Percentiles rank a stretch among this genome's conserved stretches.
These are phyloP conservation scores for Lamprologus lemairii DNA, from an alignment of 2,113 vertebrate species.

Conservation along the genomic window DNA sequence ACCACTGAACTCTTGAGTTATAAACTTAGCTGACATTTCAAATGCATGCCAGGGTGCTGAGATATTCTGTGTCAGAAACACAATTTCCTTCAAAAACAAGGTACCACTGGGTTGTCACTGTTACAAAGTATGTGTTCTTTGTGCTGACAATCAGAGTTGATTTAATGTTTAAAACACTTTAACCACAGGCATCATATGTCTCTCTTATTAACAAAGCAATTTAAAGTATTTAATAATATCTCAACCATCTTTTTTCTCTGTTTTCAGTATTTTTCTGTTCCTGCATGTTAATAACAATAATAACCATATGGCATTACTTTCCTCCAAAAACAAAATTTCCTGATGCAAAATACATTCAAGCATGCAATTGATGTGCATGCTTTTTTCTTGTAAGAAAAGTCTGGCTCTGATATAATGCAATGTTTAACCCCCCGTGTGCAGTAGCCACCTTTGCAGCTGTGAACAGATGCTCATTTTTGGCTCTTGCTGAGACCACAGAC, in stretches of 20 bases:
- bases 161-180: background rate
- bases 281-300: background rate
- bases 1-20: background rate
- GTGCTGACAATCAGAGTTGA: background rate
- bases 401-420: background rate
- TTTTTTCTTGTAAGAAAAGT: background rate
- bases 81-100: background rate
- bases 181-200: background rate
- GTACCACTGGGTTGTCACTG: background rate
- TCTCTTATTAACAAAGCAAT: background rate
- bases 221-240: background rate
- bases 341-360: background rate
- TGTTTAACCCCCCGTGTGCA: constrained; percentile 20
- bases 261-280: background rate
- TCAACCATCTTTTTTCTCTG: background rate
- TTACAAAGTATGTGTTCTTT: background rate
- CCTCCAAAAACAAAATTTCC: background rate
- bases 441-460: constrained; percentile 1
- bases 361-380: background rate
- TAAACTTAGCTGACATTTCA: background rate
- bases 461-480: constrained; percentile 38
- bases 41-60: background rate
- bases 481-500: constrained; percentile 19
- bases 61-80: background rate
- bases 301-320: background rate